These are phyloP conservation scores for Columba janthina DNA, from an alignment of 2,113 vertebrate genomes.

Conservation along the genomic window DNA sequence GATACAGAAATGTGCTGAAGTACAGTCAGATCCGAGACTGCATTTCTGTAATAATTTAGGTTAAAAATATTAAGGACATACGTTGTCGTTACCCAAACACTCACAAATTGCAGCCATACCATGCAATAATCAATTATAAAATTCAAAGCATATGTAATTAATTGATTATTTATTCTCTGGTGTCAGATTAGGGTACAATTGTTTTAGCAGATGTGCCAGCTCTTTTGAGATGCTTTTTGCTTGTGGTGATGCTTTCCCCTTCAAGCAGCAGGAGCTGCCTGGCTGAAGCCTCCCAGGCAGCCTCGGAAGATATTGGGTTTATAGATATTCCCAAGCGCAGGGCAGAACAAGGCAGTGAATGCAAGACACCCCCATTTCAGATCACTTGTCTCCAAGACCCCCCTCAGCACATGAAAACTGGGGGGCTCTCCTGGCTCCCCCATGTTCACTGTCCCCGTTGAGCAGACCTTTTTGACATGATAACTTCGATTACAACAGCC, in stretches of 20 bases:
- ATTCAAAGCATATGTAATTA: conserved; percentile 8
- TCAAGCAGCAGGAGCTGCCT: neutral
- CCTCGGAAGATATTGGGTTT: neutral
- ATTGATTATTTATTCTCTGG: neutral
- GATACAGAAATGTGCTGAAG: neutral
- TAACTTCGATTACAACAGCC: neutral
- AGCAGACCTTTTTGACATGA: neutral
- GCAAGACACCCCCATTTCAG: neutral
- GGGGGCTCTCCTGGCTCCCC: neutral
- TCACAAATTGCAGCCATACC: neutral
- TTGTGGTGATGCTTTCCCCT: neutral
- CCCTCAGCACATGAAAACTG: neutral
- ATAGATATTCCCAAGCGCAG: neutral
- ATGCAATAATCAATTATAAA: conserved; percentile 26
- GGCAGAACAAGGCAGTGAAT: neutral
- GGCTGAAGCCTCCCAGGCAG: neutral
- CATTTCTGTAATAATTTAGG: conserved; percentile 5
- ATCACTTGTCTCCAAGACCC: neutral
- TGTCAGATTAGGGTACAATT: neutral
- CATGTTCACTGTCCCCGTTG: fast-evolving
- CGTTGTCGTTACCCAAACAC: neutral
- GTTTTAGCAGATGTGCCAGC: neutral
- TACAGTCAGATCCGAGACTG: neutral
- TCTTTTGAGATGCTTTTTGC: neutral
- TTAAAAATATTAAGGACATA: conserved; percentile 3